Evolutionary conservation across 2,113 vertebrate species (phyloP), one percentile per base, ranked within the genome.

Genomic region (Anoplopoma fimbria): DNA sequence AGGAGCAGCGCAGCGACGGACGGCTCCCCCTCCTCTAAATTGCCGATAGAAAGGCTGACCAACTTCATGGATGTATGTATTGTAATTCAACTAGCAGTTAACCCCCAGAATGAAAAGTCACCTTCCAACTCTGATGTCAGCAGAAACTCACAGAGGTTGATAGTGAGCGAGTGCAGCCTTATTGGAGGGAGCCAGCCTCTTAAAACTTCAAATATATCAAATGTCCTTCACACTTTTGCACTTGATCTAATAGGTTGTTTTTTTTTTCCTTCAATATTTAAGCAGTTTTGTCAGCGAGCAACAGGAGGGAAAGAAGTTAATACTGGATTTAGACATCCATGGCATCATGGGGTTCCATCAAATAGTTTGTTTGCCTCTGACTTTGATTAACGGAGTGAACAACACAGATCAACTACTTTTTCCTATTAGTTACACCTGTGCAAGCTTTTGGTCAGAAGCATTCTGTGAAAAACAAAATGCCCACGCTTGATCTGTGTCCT

Each of bases 21-120:
- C 34, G 19, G 21, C 64, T 0, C 57, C 10, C 14, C 69, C 4
- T 27, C 67, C 15, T 61, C 75, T 0, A 0, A 45, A 0, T 1
- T 89, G 4, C 93, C 94, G 0, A 91, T 92, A 19, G 95, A 96
- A 85, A 92, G 89, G 29, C 95, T 98, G 65, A 96, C 94, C 77
- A 96, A 97, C 86, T 97, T 94, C 88, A 87, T 97, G 94, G 95
- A 98, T 3, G 97, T 97, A 93, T 78, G 96, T 53, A 0, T 27
- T 5, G n/a, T 5, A 61, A 27, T 21, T 36, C 1, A 62, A 40
- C 5, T 4, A 19, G n/a, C 31, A 12, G 4, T 14, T 51, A 6
- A 33, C n/a, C 27, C 9, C 19, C 33, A n/a, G 19, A 2, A 1
- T 25, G 21, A 9, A 4, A 42, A 61, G 19, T 13, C 69, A 58